Conservation (phyloP, 2,888 invertebrate genomes). For the Argyresthia albistria region DNA sequence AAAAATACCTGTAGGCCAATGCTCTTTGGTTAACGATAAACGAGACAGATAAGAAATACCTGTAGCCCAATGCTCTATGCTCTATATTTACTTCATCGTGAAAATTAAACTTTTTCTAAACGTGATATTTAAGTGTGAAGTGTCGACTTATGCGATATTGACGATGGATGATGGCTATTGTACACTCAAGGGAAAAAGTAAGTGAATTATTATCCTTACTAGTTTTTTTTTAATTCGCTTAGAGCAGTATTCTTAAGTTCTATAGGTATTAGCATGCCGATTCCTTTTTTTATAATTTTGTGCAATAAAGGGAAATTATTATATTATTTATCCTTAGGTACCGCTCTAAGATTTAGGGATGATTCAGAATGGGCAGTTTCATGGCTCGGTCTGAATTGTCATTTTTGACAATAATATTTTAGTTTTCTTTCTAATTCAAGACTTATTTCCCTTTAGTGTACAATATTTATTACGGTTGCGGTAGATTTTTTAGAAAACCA, state of each 20-base stretch:
- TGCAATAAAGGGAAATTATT: conserved; percentile 64
- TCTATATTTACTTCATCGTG: too few species aligned
- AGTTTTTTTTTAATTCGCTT: conserved; percentile 47
- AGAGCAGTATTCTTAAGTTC: conserved; percentile 42
- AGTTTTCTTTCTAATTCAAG: conserved; percentile 9
- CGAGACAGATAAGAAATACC: too few species aligned
- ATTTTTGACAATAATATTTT: conserved; percentile 10
- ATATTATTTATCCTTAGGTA: conserved; percentile 18
- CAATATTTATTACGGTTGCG: conserved; percentile 32
- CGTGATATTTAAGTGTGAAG: too few species aligned
- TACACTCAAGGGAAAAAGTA: conserved; percentile 72
- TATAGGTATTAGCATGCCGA: conserved; percentile 47
- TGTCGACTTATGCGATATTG: too few species aligned
- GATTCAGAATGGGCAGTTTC: too few species aligned
- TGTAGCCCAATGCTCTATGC: too few species aligned
- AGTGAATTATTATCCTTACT: conserved; percentile 39
- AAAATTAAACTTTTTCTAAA: too few species aligned
- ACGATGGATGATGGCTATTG: conserved; percentile 29
- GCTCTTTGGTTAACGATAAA: too few species aligned
- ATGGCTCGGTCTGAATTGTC: conserved; percentile 2
- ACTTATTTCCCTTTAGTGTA: conserved; percentile 68
- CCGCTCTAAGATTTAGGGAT: conserved; percentile 52
- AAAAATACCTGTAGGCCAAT: too few species aligned
- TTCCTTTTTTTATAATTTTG: conserved; percentile 31
- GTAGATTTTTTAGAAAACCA: neutral